These are phyloP conservation scores for Amblyornis subalaris DNA, from an alignment of 2,113 vertebrate species.

Conservation along the genomic window DNA sequence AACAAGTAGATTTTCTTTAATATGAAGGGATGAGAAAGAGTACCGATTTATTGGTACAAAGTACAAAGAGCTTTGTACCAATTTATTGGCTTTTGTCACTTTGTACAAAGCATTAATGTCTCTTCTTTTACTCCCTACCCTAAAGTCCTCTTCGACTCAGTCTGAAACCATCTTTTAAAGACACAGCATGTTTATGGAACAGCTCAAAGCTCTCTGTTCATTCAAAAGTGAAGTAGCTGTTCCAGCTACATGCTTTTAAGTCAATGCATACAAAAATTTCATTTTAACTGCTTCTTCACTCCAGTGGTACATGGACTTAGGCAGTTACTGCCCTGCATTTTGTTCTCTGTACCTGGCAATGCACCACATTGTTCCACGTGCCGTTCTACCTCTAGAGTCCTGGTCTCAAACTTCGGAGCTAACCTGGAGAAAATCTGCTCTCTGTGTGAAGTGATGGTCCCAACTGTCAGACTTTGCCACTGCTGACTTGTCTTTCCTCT, in stretches of 20 bases:
- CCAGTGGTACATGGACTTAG: not conserved
- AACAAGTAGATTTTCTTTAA: not conserved
- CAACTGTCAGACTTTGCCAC: not conserved
- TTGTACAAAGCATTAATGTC: not conserved
- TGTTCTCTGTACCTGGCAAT: not conserved
- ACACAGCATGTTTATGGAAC: not conserved
- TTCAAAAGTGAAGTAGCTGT: not conserved
- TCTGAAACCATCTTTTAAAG: not conserved
- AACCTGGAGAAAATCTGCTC: not conserved
- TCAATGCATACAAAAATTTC: not conserved
- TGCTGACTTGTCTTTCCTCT: not conserved
- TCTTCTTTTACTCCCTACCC: accelerated
- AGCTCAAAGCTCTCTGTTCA: not conserved
- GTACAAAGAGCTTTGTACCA: not conserved
- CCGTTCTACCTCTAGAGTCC: not conserved
- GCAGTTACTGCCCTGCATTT: not conserved
- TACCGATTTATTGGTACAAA: too few relatives aligned
- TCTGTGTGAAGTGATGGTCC: not conserved
- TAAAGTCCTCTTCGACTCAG: not conserved
- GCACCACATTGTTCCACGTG: accelerated
- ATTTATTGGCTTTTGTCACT: not conserved
- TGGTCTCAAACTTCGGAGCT: not conserved
- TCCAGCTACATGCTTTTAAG: not conserved
- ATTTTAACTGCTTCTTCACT: not conserved
- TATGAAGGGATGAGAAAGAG: not conserved